Evolutionary conservation across 2,888 invertebrate genomes (phyloP).

Genomic region (Tetropium fuscum): DNA sequence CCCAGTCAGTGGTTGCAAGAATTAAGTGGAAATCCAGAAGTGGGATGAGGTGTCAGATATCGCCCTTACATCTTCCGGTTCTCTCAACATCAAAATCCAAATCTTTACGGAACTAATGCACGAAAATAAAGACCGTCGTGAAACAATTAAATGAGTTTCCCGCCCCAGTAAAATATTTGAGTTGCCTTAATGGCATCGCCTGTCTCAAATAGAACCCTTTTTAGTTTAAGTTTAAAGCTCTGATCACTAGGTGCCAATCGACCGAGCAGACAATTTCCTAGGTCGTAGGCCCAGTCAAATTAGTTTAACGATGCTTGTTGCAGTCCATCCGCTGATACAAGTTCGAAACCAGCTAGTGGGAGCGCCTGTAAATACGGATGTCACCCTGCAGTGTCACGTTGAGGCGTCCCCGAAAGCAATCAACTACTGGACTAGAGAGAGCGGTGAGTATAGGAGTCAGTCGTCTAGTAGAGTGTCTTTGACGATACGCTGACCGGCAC

Average conservation of each 20-base stretch:
- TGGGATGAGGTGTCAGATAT: slow-evolving; percentile 32
- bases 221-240: too few species aligned
- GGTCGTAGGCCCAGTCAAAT: too few species aligned
- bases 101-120: neutral
- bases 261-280: too few species aligned
- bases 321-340: slow-evolving; percentile 94
- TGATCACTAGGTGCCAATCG: too few species aligned
- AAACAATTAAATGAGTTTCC: neutral
- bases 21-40: slow-evolving; percentile 39
- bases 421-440: slow-evolving; percentile 94
- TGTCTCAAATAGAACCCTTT: too few species aligned
- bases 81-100: neutral
- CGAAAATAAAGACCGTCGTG: neutral
- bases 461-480: slow-evolving; percentile 33
- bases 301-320: slow-evolving; percentile 54
- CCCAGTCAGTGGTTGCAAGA: slow-evolving; percentile 36
- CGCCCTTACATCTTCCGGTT: slow-evolving; percentile 22
- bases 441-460: slow-evolving; percentile 73
- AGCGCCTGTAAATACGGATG: slow-evolving; percentile 87
- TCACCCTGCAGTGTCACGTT: slow-evolving; percentile 86
- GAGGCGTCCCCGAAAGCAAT: slow-evolving; percentile 95
- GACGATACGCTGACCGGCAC: slow-evolving; percentile 35
- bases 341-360: slow-evolving; percentile 94
- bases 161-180: too few species aligned
- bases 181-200: too few species aligned